Base-by-base conservation (phyloP, 2,797 vertebrate species). In the Uromys caudimaculatus region DNA sequence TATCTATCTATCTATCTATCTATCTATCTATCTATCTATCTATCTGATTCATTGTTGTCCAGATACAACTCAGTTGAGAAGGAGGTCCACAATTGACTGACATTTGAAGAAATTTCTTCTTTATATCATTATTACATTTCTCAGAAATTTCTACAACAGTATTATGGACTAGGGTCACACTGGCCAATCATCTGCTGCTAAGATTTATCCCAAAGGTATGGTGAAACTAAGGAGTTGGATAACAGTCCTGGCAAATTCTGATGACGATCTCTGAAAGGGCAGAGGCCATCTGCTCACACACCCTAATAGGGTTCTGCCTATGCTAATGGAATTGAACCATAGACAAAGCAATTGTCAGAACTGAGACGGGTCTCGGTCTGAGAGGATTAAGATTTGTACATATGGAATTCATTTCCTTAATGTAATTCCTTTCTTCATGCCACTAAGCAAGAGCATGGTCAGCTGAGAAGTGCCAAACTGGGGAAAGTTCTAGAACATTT, bases 41-140 rank as follows among this genome's bases (percentile, higher is more conserved):
- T 27, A 82, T 27, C 23, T 67, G 44, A 67, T 17, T 19, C 32
- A n/a, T 12, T 67, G 3, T 2, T 3, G 32, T 14, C 44, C 17
- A 23, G 78, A 19, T 16, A 27, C 52, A 81, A 60, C 38, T 50
- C 2, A 47, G 23, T 0, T 21, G 13, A 75, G 41, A 32, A 75
- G 44, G 62, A 56, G 56, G 54, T 3, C 0, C 4, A 0, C 0
- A 2, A 1, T 0, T 1, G n/a, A 32, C 76, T 1, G 58, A 14
- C 3, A 10, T 3, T 0, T 44, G 71, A 50, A n/a, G n/a, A 78
- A 60, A 0, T 10, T 12, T 10, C 41, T 2, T 4, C 77, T 78
- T 19, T 60, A 19, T 0, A 2, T 23, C 24, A 58, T 19, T 3
- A 29, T 0, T 23, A n/a, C 52, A 14, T 3, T 73, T 89, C 54